Base-by-base conservation (phyloP, 2,113 vertebrate genomes). In the Pogonocichla stellata region DNA sequence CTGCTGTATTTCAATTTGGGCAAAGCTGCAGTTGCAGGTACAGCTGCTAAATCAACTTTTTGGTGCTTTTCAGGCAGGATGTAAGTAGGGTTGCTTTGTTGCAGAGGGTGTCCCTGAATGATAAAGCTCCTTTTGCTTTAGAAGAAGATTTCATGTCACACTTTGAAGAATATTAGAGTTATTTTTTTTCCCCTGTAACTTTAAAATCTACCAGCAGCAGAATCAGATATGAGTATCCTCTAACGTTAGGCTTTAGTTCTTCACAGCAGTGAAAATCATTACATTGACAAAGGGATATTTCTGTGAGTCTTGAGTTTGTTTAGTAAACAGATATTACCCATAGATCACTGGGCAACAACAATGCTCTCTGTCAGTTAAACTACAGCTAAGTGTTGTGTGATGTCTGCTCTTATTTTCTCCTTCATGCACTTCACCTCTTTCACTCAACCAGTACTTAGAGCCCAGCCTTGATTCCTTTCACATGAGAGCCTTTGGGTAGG, bases 261-360 rank as follows among this genome's bases (percentile, higher is more conserved):
- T 80, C 42, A 61, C 62, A 58, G 45, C 48, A 67, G 26, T 34
- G 66, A 48, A 79, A 92, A 70, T 60, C 45, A 34, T 90, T 72
- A 42, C 23, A 50, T 33, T 2, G 22, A 60, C 54, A 47, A 33
- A 61, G 74, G 77, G 54, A 25, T 29, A 15, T 88, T 91, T 85
- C 53, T 80, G 29, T 50, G 94, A 85, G 77, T 58, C 64, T 57
- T 40, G 72, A 54, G 64, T 95, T 96, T 86, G 64, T 95, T 94
- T 95, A 74, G 83, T 89, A 92, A 91, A 80, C 85, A 86, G 51
- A 14, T 72, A 81, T 58, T 94, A 81, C 26, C 33, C 34, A 34
- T 22, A 80, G 86, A 69, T 86, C 28, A 19, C 53, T 93, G 13
- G 53, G 51, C 38, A 75, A 26, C 24, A 90, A 62, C 89, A 60